Evolutionary conservation across 2,888 invertebrate species (phyloP).

Genomic region (Linnaemya tessellans): DNA sequence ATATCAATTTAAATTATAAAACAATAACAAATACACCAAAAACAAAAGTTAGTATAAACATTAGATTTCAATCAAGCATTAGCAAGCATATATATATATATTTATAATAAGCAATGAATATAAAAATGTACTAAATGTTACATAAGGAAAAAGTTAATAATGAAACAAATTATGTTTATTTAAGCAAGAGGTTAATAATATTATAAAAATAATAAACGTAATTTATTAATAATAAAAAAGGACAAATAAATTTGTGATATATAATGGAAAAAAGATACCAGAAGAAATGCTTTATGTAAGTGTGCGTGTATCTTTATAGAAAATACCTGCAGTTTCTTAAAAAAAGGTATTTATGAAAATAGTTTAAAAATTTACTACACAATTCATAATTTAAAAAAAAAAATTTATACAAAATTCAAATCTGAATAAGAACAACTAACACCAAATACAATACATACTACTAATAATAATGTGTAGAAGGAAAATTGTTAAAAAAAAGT

Average conservation of each 20-base stretch:
- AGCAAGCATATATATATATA: constrained; percentile 13
- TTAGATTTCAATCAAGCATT: not conserved
- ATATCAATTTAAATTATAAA: not conserved
- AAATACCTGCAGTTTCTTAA: constrained; percentile 1
- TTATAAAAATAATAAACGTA: no score
- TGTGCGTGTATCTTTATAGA: constrained; percentile 6
- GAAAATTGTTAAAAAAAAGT: not conserved
- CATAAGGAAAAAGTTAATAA: constrained; percentile 28
- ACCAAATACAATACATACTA: constrained; percentile 45
- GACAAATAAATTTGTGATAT: no score
- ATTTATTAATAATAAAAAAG: no score
- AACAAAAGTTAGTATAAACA: constrained; percentile 23
- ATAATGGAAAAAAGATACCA: no score
- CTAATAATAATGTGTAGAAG: constrained; percentile 4
- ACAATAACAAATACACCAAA: constrained; percentile 32
- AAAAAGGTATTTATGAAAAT: not conserved
- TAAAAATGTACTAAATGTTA: constrained; percentile 20
- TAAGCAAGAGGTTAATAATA: no score
- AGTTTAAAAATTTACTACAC: constrained; percentile 44
- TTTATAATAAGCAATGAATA: constrained; percentile 49
- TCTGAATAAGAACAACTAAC: constrained; percentile 39
- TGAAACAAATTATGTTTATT: constrained; percentile 16
- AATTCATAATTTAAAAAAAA: constrained; percentile 41
- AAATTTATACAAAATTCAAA: not conserved
- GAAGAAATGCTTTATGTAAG: constrained; percentile 1